A percentile compares a stretch with the other conserved stretches of the same genome.
phyloP scores from a whole-genome alignment of 2,888 invertebrate genomes.

The Smittia aterrima region DNA sequence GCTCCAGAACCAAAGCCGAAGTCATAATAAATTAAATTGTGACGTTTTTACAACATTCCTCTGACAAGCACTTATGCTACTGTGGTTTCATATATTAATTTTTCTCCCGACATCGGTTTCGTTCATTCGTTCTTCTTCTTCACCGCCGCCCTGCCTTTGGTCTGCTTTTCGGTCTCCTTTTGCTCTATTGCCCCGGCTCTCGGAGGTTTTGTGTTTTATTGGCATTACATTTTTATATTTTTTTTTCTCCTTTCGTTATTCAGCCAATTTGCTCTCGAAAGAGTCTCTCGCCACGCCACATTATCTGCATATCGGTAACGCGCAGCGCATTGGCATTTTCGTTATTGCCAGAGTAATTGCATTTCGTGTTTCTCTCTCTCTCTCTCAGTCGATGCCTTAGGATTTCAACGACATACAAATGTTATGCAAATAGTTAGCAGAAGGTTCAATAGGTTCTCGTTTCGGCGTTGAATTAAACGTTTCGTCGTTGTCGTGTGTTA shows the following conservation, averaged over 20 bases:
- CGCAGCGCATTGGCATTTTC: background rate
- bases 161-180: conserved; percentile 26
- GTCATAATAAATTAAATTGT: conserved; percentile 43
- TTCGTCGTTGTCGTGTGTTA: background rate
- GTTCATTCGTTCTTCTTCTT: conserved; percentile 39
- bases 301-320: conserved; percentile 24
- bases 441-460: conserved; percentile 38
- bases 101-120: conserved; percentile 36
- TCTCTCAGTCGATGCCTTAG: background rate
- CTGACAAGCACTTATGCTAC: conserved; percentile 43
- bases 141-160: conserved; percentile 9
- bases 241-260: background rate
- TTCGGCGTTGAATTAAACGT: background rate
- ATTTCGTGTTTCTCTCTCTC: conserved; percentile 37
- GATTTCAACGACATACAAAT: conserved; percentile 5
- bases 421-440: conserved; percentile 38
- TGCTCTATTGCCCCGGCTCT: background rate
- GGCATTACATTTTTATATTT: conserved; percentile 31
- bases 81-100: conserved; percentile 41
- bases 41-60: conserved; percentile 44
- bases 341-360: conserved; percentile 32
- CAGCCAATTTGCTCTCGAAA: conserved; percentile 33
- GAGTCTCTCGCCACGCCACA: conserved; percentile 22
- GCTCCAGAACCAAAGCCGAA: too few relatives aligned
- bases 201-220: conserved; percentile 38